Evolutionary conservation across 2,888 invertebrate genomes (phyloP).

Genomic region (Ferdinandea cuprea): DNA sequence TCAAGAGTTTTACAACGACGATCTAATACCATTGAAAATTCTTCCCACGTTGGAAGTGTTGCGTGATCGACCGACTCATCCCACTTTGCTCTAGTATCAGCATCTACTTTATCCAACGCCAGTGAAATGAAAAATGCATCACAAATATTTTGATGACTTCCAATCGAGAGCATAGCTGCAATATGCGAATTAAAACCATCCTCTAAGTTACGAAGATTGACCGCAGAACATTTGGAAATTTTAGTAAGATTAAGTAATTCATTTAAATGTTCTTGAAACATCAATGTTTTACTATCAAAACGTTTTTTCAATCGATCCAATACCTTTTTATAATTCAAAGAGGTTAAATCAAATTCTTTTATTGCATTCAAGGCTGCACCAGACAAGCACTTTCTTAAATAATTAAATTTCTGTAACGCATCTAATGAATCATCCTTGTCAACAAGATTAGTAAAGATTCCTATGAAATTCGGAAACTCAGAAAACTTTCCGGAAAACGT

Average conservation of each 20-base stretch:
- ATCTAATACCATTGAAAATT: no score
- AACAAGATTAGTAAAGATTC: slow-evolving; percentile 66
- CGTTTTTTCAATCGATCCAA: slow-evolving; percentile 46
- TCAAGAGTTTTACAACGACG: no score
- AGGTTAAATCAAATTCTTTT: slow-evolving; percentile 65
- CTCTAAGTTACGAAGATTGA: slow-evolving; percentile 58
- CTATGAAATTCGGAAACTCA: slow-evolving; percentile 65
- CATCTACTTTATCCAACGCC: no score
- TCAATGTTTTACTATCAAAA: slow-evolving; percentile 70
- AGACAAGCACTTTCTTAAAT: slow-evolving; percentile 12
- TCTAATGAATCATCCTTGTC: slow-evolving; percentile 60
- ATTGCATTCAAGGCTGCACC: slow-evolving; percentile 32
- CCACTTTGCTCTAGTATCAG: no score
- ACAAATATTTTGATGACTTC: slow-evolving; percentile 49
- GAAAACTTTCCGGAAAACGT: slow-evolving; percentile 67
- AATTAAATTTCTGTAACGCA: slow-evolving; percentile 36
- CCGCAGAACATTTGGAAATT: no score
- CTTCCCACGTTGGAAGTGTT: no score
- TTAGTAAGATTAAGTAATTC: slow-evolving; percentile 43
- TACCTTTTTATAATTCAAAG: slow-evolving; percentile 60
- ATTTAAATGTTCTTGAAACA: slow-evolving; percentile 67
- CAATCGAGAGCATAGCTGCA: slow-evolving; percentile 56
- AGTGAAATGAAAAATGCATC: slow-evolving; percentile 65
- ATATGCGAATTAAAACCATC: slow-evolving; percentile 62
- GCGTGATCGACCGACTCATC: no score